Evolutionary conservation across 2,797 vertebrate species (phyloP), one percentile per base, ranked within the genome.

Genomic region (Uromys caudimaculatus): DNA sequence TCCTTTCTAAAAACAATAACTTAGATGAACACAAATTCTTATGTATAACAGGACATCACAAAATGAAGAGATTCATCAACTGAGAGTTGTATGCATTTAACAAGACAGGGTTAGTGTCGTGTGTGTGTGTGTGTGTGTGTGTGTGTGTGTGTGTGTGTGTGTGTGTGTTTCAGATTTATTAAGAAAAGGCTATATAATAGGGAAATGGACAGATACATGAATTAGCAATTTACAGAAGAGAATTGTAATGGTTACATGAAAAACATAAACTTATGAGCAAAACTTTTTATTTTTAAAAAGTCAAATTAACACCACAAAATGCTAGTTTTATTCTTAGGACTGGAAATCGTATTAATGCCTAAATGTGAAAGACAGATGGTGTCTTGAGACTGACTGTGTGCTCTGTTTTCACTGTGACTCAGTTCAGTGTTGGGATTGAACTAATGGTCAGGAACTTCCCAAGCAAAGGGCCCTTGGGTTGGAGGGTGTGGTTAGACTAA

Each of bases 11-110:
- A 75, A 58, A 17, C 41, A 84, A 58, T 44, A 60, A 44, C 60
- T 94, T 94, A 75, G 54, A 92, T 41, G 79, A 92, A 89, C 89
- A 94, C 92, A 93, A 96, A 83, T 52, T 94, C 6, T 95, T 95
- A 67, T 58, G 2, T 60, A 52, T 8, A 64, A 56, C 29, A 82
- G 62, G 3, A 71, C 29, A 90, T 9, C 11, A 50, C 38, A 92
- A 87, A 91, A 91, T 52, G 6, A 93, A 95, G 50, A 73, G 11
- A 86, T 11, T 73, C 6, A 50, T 11, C 32, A 71, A 19, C 23
- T 62, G 56, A 90, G 32, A 69, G 38, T 75, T 92, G 3, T 77
- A 47, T 41, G 8, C 71, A 77, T 78, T 81, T 85, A 73, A 90
- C 29, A 71, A 35, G 27, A 73, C 47, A 92, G 23, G 8, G 0